Evolutionary conservation across 2,113 vertebrate genomes (phyloP).

Genomic region (Alectura lathami): DNA sequence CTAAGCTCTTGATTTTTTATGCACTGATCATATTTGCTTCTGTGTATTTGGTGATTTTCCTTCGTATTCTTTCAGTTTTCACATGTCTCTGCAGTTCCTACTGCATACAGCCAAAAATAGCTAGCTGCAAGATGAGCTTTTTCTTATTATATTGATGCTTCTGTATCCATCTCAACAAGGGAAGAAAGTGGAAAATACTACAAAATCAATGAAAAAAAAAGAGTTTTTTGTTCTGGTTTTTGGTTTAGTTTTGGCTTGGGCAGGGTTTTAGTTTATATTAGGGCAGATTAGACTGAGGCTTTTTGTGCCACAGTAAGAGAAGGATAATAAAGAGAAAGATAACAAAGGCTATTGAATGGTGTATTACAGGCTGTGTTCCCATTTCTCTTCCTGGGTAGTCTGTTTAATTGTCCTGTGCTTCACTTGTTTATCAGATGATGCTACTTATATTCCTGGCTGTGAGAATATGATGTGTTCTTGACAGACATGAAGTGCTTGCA

Average conservation of each 20-base stretch:
- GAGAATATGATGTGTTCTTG: background rate
- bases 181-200: background rate
- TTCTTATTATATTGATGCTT: background rate
- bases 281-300: background rate
- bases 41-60: background rate
- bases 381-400: background rate
- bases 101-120: background rate
- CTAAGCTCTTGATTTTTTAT: background rate
- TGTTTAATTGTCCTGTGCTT: background rate
- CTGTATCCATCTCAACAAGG: background rate
- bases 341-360: background rate
- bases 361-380: background rate
- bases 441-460: background rate
- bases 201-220: background rate
- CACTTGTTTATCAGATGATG: background rate
- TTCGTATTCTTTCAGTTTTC: background rate
- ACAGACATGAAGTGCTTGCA: background rate
- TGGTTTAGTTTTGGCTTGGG: background rate
- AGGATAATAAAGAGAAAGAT: background rate
- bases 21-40: background rate
- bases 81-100: background rate
- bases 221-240: background rate
- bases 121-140: background rate
- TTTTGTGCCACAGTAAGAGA: background rate
- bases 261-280: background rate